phyloP scores from a whole-genome alignment of 2,797 vertebrate species.

The Sylvia borin region DNA sequence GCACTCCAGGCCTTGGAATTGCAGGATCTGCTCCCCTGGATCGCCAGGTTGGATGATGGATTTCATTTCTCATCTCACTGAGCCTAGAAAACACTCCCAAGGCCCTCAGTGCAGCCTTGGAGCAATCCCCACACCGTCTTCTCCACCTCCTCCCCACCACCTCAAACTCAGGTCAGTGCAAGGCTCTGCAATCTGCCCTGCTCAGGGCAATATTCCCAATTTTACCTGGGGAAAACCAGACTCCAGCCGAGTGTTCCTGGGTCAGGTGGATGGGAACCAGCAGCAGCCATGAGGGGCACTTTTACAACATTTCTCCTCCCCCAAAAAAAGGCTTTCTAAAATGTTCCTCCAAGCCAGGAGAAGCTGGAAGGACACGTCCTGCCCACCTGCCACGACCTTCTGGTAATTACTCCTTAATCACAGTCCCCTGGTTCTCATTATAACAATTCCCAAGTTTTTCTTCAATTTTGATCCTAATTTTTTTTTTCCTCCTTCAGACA shows the following conservation, averaged over 20 bases:
- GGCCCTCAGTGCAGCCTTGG: accelerated
- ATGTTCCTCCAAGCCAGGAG: not conserved
- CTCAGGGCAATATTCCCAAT: not conserved
- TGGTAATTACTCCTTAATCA: not conserved
- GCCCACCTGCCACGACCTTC: not conserved
- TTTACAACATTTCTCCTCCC: not conserved
- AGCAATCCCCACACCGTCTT: accelerated
- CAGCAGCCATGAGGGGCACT: accelerated
- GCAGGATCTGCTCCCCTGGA: not conserved
- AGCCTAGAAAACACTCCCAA: accelerated
- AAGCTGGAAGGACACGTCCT: not conserved
- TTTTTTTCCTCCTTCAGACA: not conserved
- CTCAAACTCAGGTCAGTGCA: accelerated
- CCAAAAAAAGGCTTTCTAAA: not conserved
- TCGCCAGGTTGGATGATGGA: accelerated
- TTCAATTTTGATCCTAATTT: not conserved
- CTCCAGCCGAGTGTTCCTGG: accelerated
- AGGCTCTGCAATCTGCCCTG: accelerated
- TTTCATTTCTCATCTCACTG: accelerated
- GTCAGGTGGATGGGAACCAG: accelerated
- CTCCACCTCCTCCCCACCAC: not conserved
- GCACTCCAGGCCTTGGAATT: accelerated
- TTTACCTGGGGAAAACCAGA: not conserved
- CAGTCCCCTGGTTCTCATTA: not conserved
- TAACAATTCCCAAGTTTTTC: too few species aligned